Base-by-base conservation (phyloP, 2,797 vertebrate species). In the Ambastaia sidthimunki region DNA sequence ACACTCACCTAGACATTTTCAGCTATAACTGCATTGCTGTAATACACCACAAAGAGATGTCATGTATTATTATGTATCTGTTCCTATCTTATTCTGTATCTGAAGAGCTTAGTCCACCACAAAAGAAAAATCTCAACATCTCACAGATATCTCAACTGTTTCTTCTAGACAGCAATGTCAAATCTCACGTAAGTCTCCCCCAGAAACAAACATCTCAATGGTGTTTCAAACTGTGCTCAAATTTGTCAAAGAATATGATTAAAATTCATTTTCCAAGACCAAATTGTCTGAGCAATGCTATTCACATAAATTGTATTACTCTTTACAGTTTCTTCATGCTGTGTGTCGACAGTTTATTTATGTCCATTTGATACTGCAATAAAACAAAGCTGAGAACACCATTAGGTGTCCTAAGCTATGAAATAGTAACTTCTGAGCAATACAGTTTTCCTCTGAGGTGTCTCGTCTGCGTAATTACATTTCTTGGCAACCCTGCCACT, bases 401-500 rank as follows among this genome's bases (percentile, higher is more conserved):
- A 59, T 59, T 59, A 59, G 21, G 23, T 59, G 57, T 59, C 57
- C 57, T 59, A 23, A 59, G 57, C 11, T 25, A 25, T 59, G 57
- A 59, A 59, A 59, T 15, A 13, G 12, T 23, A 15, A 59, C 23
- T 59, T 57, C 16, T 54, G 50, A 54, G 18, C 57, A 23, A 59
- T 15, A 11, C 54, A 12, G 13, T 59, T 59, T 59, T 25, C 21
- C 16, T 25, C 57, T 25, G 23, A 12, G n/a, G 10, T 57, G 57
- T 59, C n/a, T 25, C 23, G 13, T 25, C 57, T 15, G 57, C 57
- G 25, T 59, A 59, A 59, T 59, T 59, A 59, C 23, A 59, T 25
- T 59, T 59, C 57, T 25, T 59, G 57, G 21, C 57, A 59, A 59
- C 12, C 12, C 21, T 25, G 23, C 21, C 57, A 59, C 57, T 59